Percentiles rank a stretch among this genome's conserved stretches.
These are phyloP conservation scores for Schizopygopsis pylzovi DNA, from an alignment of 2,797 vertebrate genomes.

Conservation along the genomic window DNA sequence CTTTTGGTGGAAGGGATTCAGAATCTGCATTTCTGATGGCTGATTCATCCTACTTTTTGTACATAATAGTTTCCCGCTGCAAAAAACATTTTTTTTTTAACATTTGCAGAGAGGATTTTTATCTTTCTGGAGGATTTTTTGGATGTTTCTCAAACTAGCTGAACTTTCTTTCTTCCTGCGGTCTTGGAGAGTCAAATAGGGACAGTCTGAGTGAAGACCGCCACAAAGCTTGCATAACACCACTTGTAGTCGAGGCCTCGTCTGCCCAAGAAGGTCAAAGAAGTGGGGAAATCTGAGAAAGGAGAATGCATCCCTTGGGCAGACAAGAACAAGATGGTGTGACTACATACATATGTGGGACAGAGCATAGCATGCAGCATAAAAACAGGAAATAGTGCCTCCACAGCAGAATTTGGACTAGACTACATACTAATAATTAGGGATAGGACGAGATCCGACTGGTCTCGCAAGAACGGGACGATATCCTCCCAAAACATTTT, in stretches of 20 bases:
- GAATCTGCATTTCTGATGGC: constrained; percentile 34
- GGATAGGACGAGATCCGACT: too few species aligned
- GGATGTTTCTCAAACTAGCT: constrained; percentile 38
- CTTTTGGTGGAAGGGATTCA: neutral
- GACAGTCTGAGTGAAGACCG: neutral
- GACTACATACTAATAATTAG: constrained; percentile 1
- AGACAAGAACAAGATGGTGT: neutral
- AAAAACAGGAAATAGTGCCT: constrained; percentile 1
- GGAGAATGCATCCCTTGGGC: neutral
- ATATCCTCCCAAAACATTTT: too few species aligned
- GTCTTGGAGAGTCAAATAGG: constrained; percentile 1
- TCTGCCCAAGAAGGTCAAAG: constrained; percentile 11
- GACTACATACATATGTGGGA: neutral
- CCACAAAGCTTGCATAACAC: constrained; percentile 26
- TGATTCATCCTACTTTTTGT: constrained; percentile 38
- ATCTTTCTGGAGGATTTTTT: constrained; percentile 34
- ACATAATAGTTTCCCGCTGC: neutral
- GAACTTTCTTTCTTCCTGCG: neutral
- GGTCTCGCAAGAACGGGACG: too few species aligned
- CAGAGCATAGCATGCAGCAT: constrained; percentile 1
- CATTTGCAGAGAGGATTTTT: constrained; percentile 6
- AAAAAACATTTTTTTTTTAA: neutral
- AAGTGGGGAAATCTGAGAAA: constrained; percentile 18
- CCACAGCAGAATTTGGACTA: neutral
- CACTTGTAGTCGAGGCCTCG: neutral